Conservation (phyloP, 1,140 invertebrate species). For the Apocrypta bakeri region DNA sequence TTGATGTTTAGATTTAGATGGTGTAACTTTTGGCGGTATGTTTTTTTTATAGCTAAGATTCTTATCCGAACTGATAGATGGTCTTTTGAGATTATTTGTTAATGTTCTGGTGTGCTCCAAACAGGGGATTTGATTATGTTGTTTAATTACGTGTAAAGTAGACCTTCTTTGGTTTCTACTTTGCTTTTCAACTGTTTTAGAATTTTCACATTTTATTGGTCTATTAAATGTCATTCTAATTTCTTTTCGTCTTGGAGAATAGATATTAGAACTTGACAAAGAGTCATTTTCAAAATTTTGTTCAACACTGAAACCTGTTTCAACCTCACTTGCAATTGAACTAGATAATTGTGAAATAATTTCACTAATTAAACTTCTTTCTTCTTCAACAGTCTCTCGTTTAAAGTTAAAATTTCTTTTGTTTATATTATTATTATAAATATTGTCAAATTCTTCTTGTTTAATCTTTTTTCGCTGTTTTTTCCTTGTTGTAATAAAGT, state of each 20-base stretch:
- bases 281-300: slow-evolving; percentile 38
- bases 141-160: slow-evolving; percentile 33
- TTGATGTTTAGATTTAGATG: slow-evolving; percentile 26
- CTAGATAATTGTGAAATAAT: slow-evolving; percentile 62
- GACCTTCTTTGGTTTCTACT: not conserved
- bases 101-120: slow-evolving; percentile 29
- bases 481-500: slow-evolving; percentile 34
- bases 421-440: not conserved
- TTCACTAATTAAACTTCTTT: slow-evolving; percentile 58
- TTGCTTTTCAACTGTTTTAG: not conserved
- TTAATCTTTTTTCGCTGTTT: slow-evolving; percentile 20
- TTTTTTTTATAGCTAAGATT: not conserved
- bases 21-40: slow-evolving; percentile 34
- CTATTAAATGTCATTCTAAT: slow-evolving; percentile 47
- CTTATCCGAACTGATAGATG: slow-evolving; percentile 15
- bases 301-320: slow-evolving; percentile 20
- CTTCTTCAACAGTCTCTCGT: slow-evolving; percentile 52
- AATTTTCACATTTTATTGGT: slow-evolving; percentile 20
- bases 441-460: not conserved
- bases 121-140: slow-evolving; percentile 26
- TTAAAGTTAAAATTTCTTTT: slow-evolving; percentile 44
- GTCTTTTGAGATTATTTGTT: slow-evolving; percentile 26
- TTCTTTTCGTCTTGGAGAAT: slow-evolving; percentile 15
- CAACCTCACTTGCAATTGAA: slow-evolving; percentile 53
- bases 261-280: not conserved